phyloP scores from a whole-genome alignment of 2,113 vertebrate species.

The Triplophysa tibetana region DNA sequence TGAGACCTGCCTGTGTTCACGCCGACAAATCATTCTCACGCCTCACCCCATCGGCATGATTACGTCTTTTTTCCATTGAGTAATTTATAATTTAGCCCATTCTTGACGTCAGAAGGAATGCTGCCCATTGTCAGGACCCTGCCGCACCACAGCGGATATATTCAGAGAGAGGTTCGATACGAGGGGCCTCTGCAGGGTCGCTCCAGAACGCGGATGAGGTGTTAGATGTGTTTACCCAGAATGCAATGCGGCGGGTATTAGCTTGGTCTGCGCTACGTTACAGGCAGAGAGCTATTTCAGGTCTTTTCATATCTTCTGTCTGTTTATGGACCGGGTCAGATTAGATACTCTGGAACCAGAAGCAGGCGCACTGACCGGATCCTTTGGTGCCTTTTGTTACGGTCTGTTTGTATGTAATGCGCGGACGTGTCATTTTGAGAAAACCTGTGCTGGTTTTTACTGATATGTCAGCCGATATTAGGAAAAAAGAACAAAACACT shows the following conservation, averaged over 20 bases:
- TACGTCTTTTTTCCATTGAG: slow-evolving; percentile 6
- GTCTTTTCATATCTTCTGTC: slow-evolving; percentile 12
- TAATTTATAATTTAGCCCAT: slow-evolving; percentile 70
- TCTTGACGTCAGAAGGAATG: slow-evolving; percentile 49
- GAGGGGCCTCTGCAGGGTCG: slow-evolving; percentile 9
- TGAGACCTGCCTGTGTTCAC: background rate
- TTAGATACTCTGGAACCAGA: background rate
- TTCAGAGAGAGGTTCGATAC: background rate
- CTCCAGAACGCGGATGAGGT: background rate
- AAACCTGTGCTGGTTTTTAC: too few relatives aligned
- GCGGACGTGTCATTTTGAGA: background rate
- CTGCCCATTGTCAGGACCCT: background rate
- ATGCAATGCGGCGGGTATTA: background rate
- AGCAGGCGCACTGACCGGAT: background rate
- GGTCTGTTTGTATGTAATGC: background rate
- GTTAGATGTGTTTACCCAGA: slow-evolving; percentile 15
- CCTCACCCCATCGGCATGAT: background rate
- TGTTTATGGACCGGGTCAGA: slow-evolving; percentile 8
- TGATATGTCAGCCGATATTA: background rate
- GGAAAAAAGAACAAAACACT: background rate
- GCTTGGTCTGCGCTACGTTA: background rate
- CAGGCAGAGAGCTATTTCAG: slow-evolving; percentile 9
- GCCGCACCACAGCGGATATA: background rate
- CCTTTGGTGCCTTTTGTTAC: background rate
- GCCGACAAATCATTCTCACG: slow-evolving; percentile 46